Conservation (phyloP, 2,888 invertebrate species). For the Clepsis dumicolana region DNA sequence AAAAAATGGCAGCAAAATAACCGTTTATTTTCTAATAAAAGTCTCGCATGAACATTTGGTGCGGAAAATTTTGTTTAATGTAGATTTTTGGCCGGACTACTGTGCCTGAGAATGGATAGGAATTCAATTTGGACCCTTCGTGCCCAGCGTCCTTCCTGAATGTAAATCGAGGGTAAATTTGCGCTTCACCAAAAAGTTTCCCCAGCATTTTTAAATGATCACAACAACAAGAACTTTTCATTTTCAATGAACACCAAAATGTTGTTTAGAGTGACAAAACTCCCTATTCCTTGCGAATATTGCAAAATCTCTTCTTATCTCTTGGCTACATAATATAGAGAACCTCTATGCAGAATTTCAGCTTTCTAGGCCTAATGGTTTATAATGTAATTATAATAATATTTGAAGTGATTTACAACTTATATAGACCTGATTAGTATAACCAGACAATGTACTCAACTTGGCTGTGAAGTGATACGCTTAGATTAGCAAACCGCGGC, state of each 20-base stretch:
- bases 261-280: background rate
- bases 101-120: conserved; percentile 74
- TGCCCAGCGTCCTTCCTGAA: conserved; percentile 74
- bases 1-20: conserved; percentile 18
- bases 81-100: conserved; percentile 62
- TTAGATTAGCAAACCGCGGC: background rate
- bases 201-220: conserved; percentile 70
- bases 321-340: too few species aligned
- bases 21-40: conserved; percentile 40
- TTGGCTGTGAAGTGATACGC: conserved; percentile 11
- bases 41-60: conserved; percentile 45
- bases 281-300: too few species aligned
- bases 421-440: background rate
- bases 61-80: conserved; percentile 52
- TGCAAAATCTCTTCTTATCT: too few species aligned
- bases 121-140: conserved; percentile 81
- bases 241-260: conserved; percentile 47
- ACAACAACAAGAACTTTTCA: conserved; percentile 61
- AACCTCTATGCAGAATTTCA: too few species aligned
- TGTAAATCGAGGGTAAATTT: conserved; percentile 76
- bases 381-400: too few species aligned
- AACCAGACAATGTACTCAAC: background rate
- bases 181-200: conserved; percentile 65
- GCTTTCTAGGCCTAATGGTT: too few species aligned
- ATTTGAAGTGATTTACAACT: too few species aligned